Evolutionary conservation across 2,888 invertebrate species (phyloP).

Genomic region (Eledone cirrhosa): DNA sequence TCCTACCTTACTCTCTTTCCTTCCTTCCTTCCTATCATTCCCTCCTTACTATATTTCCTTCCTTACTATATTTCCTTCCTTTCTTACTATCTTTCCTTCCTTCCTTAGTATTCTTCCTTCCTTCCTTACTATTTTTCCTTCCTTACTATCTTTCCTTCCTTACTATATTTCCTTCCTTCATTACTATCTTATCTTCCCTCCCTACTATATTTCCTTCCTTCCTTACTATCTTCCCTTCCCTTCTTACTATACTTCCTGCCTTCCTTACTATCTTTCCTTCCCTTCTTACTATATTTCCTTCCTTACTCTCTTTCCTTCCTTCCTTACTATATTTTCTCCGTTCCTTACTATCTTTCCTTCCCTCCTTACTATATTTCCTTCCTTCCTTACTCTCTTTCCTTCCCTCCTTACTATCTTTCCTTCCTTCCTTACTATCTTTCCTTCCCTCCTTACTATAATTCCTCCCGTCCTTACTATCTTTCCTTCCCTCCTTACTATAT

Average conservation of each 20-base stretch:
- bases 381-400: no score
- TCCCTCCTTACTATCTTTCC: no score
- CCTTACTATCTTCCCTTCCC: neutral
- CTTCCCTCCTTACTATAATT: no score
- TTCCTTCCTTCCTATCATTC: neutral
- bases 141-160: neutral
- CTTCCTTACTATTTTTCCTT: neutral
- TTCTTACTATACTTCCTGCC: neutral
- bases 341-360: no score
- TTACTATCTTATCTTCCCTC: neutral
- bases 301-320: no score
- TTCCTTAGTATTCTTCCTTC: neutral
- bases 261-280: neutral
- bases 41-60: neutral
- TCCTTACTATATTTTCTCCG: no score
- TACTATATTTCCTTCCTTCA: neutral
- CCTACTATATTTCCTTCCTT: neutral
- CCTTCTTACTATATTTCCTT: no score
- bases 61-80: neutral
- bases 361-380: no score
- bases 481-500: no score
- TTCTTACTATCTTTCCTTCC: neutral
- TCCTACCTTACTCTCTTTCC: neutral
- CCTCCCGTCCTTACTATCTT: no score
- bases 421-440: no score